Evolutionary conservation across 2,113 vertebrate species (phyloP), one percentile per base, ranked within the genome.

Genomic region (Shinisaurus crocodilurus): DNA sequence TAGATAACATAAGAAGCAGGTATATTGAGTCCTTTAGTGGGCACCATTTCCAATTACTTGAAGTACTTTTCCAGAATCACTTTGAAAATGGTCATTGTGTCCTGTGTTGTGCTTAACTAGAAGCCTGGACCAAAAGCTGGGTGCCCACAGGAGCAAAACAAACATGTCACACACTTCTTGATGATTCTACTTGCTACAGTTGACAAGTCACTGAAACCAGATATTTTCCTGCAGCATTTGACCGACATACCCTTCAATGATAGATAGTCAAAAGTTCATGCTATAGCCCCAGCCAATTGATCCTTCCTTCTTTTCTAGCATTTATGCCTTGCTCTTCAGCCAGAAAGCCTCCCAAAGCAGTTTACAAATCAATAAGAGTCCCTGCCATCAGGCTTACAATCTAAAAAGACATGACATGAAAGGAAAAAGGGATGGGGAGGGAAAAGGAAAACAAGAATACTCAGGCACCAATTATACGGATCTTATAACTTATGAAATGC

Each of bases 1-100:
- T 57, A 91, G 92, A 94, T 91, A 45, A 12, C 95, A 94, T 91
- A 74, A 90, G 70, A 70, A 95, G 82, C 48, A 89, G 85, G 72
- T 95, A 75, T 93, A 1, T 91, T 93, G 92, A 94, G 40, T 95
- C 92, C 63, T 79, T 92, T 88, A 92, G 82, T 92, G 81, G 88
- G 45, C 92, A 79, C 16, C 60, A 69, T 81, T 80, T 69, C 76
- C 7, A 69, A 82, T 69, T 34, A 29, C 25, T 81, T 81, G 15
- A 82, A 70, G 48, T 70, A 70, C 20, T 65, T 72, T 91, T 85
- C 70, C 79, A 81, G 95, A 89, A 89, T 85, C 69, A 86, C 90
- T 43, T 5, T 40, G 5, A 43, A 88, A 90, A n/a, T 57, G 90
- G 65, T 40, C 29, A 72, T 16, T 45, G 32, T 50, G 13, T 9